Percentiles rank a stretch among this genome's conserved stretches.
Conservation (phyloP, 2,113 vertebrate genomes). For the Propithecus coquereli region DNA sequence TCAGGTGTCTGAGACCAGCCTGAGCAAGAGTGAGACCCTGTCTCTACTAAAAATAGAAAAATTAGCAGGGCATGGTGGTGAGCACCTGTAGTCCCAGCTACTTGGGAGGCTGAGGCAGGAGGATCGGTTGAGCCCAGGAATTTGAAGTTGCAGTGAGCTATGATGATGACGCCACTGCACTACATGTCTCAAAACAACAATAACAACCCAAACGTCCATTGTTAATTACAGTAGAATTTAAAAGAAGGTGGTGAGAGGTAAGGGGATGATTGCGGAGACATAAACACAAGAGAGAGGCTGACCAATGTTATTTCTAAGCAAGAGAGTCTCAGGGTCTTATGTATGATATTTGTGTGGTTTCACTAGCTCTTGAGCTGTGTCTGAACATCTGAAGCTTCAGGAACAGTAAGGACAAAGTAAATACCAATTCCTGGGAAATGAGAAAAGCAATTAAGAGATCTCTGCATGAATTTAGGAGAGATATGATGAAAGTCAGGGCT, state of each 20-base stretch:
- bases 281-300: background rate
- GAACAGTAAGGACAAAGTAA: background rate
- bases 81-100: too few species aligned
- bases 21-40: too few species aligned
- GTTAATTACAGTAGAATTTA: background rate
- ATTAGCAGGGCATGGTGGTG: too few species aligned
- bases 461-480: background rate
- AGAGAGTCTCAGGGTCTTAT: background rate
- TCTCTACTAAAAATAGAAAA: too few species aligned
- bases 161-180: too few species aligned
- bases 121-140: too few species aligned
- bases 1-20: too few species aligned
- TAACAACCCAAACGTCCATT: background rate
- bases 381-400: background rate
- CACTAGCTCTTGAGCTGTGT: background rate
- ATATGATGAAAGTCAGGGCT: background rate
- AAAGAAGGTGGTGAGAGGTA: accelerated
- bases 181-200: too few species aligned
- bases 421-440: background rate
- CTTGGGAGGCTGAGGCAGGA: too few species aligned
- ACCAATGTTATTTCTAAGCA: background rate
- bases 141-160: too few species aligned
- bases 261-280: background rate
- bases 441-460: background rate
- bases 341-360: background rate